Percentiles rank a stretch among this genome's conserved stretches.
Conservation (phyloP, 2,888 invertebrate species). For the Dendrolimus houi region DNA sequence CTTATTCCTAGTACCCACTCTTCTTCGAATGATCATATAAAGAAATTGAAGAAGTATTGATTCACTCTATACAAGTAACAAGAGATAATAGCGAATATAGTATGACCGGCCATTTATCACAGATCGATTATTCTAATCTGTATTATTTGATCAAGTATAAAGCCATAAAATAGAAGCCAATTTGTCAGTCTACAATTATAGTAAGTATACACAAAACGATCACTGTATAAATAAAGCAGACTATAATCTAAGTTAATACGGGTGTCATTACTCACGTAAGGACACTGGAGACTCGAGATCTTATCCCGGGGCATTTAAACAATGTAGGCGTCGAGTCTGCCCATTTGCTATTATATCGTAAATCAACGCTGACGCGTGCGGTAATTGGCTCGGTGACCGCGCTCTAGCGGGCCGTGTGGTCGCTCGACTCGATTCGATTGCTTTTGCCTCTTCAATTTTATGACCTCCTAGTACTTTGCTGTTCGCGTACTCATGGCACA, state of each 20-base stretch:
- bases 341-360: slow-evolving; percentile 59
- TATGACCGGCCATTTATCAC: too few relatives aligned
- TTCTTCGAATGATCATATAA: too few relatives aligned
- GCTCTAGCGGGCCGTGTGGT: slow-evolving; percentile 9
- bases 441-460: not conserved
- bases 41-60: too few relatives aligned
- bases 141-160: not conserved
- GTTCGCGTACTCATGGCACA: not conserved
- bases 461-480: not conserved
- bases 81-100: too few relatives aligned
- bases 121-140: too few relatives aligned
- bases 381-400: slow-evolving; percentile 50
- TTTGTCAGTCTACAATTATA: not conserved
- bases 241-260: not conserved
- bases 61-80: too few relatives aligned
- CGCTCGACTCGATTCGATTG: not conserved
- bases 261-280: not conserved
- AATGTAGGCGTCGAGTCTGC: slow-evolving; percentile 53
- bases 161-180: not conserved
- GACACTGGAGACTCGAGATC: slow-evolving; percentile 1
- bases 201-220: not conserved
- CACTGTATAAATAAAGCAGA: not conserved
- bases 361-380: slow-evolving; percentile 64
- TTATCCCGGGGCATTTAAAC: slow-evolving; percentile 46
- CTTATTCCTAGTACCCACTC: too few relatives aligned